Conservation (phyloP, 2,888 invertebrate genomes). For the Xanthia icteritia region DNA sequence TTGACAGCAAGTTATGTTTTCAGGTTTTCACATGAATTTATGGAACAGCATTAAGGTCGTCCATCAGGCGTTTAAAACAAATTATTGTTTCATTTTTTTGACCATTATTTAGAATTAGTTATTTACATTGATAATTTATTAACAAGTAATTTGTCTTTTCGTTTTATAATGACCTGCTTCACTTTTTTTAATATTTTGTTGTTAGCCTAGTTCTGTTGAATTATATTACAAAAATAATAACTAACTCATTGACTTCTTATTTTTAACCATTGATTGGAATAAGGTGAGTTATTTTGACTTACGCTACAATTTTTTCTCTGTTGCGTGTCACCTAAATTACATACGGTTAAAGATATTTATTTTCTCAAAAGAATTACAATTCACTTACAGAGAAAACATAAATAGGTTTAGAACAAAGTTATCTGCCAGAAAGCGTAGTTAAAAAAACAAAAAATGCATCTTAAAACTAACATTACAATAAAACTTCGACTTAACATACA, state of each 20-base stretch:
- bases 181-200: neutral
- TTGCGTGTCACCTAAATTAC: neutral
- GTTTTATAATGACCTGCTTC: neutral
- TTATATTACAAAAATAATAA: conserved; percentile 1
- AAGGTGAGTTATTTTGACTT: neutral
- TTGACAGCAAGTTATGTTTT: neutral
- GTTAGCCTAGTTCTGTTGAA: neutral
- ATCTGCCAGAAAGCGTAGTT: too few relatives aligned
- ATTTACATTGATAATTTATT: neutral
- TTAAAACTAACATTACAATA: too few relatives aligned
- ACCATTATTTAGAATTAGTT: neutral
- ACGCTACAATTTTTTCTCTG: too few relatives aligned
- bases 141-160: neutral
- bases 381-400: too few relatives aligned
- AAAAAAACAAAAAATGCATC: too few relatives aligned
- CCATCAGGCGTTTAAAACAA: neutral
- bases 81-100: neutral
- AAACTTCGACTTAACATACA: too few relatives aligned
- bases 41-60: conserved; percentile 23
- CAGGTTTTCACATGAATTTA: conserved; percentile 34
- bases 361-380: too few relatives aligned
- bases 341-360: too few relatives aligned
- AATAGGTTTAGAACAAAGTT: too few relatives aligned
- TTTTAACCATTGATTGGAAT: neutral
- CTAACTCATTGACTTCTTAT: neutral